These are phyloP conservation scores for Hirtodrosophila confusa DNA, from an alignment of 2,888 invertebrate species.

Conservation along the genomic window DNA sequence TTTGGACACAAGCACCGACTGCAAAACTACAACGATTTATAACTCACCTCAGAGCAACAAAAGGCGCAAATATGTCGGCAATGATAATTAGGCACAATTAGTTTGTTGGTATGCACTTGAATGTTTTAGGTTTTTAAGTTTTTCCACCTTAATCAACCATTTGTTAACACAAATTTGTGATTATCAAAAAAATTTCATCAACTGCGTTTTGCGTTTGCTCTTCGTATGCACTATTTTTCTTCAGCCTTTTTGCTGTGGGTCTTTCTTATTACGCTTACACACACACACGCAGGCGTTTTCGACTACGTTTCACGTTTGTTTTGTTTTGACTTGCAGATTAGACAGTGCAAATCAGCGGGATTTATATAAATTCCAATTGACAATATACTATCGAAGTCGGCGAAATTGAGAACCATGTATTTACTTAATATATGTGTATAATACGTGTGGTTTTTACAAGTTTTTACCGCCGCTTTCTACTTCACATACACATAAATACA, in stretches of 20 bases:
- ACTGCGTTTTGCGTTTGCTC: constrained; percentile 55
- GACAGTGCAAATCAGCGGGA: constrained; percentile 28
- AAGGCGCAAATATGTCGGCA: constrained; percentile 51
- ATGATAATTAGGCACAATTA: constrained; percentile 32
- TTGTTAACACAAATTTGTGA: constrained; percentile 55
- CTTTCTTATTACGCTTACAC: constrained; percentile 50
- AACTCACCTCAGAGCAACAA: constrained; percentile 58
- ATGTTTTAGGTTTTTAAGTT: constrained; percentile 5
- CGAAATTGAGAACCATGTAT: constrained; percentile 18
- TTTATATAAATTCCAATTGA: constrained; percentile 25
- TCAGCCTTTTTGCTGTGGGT: constrained; percentile 43
- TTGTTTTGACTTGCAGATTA: constrained; percentile 56
- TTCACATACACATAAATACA: constrained; percentile 51
- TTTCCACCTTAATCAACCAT: constrained; percentile 67
- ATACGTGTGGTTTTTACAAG: constrained; percentile 57
- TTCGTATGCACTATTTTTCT: constrained; percentile 61
- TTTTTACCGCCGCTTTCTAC: constrained; percentile 79
- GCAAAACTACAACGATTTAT: constrained; percentile 31
- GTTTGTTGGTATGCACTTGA: constrained; percentile 10
- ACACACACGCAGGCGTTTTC: constrained; percentile 48
- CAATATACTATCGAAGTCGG: constrained; percentile 21
- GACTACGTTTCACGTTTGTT: constrained; percentile 62
- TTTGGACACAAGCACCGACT: constrained; percentile 44
- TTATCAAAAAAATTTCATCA: constrained; percentile 68
- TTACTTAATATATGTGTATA: constrained; percentile 18